Percentiles rank a stretch among this genome's conserved stretches.
Conservation (phyloP, 2,888 invertebrate species). For the Acrobasis repandana region DNA sequence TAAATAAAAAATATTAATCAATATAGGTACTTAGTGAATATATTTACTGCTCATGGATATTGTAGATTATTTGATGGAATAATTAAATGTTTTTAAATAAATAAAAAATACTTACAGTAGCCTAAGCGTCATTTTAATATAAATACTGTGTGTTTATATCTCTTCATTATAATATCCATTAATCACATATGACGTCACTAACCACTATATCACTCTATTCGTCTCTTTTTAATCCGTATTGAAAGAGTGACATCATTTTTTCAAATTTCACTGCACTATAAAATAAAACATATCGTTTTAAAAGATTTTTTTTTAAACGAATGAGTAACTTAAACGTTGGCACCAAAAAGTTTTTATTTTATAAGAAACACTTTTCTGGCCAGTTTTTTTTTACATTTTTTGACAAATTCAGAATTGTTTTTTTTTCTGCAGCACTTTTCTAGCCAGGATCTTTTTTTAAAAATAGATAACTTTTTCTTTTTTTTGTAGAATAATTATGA, state of each 20-base stretch:
- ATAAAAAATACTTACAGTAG: constrained; percentile 16
- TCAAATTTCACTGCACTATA: background rate
- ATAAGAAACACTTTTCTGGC: no score
- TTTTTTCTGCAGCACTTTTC: background rate
- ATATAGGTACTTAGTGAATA: no score
- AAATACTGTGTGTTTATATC: background rate
- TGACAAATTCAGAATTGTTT: background rate
- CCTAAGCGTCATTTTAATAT: constrained; percentile 23
- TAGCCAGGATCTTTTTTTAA: background rate
- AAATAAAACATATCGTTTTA: no score
- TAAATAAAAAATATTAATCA: no score
- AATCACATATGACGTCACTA: constrained; percentile 11
- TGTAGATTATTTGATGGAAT: no score
- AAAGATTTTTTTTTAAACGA: background rate
- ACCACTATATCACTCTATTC: background rate
- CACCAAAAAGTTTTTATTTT: no score
- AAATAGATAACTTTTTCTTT: background rate
- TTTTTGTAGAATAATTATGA: background rate
- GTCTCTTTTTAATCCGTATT: constrained; percentile 3
- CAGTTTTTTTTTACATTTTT: no score
- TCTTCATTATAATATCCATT: constrained; percentile 4
- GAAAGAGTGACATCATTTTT: background rate
- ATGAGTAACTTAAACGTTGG: no score
- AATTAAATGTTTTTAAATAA: no score
- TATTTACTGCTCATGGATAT: no score